A percentile compares a stretch with the other conserved stretches of the same genome.
These are phyloP conservation scores for Hyphantria cunea DNA, from an alignment of 1,140 invertebrate genomes.

Conservation along the genomic window DNA sequence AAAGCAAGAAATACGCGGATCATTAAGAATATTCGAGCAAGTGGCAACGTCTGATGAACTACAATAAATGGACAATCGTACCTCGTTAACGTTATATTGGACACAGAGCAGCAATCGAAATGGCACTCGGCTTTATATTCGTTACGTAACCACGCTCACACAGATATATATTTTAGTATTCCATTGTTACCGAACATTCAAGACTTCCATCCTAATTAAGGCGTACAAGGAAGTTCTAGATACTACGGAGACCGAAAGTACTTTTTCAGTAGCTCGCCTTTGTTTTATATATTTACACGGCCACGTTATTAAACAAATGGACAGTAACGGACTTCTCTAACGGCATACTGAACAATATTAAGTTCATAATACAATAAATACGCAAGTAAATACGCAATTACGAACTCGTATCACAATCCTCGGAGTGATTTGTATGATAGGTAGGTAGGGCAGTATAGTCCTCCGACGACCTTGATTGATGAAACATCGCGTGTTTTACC, in stretches of 20 bases:
- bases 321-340: no score
- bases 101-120: constrained; percentile 17
- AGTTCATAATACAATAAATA: no score
- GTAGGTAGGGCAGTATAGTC: constrained; percentile 22
- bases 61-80: constrained; percentile 25
- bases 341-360: no score
- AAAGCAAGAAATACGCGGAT: constrained; percentile 12
- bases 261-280: no score
- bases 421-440: constrained; percentile 35
- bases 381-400: constrained; percentile 12
- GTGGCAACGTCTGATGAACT: constrained; percentile 15
- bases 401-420: constrained; percentile 28
- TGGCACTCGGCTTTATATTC: constrained; percentile 6
- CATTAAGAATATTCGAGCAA: constrained; percentile 7
- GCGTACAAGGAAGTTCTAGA: no score
- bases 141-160: not conserved
- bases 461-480: constrained; percentile 25
- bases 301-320: no score
- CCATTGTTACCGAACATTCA: not conserved
- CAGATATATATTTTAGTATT: constrained; percentile 1
- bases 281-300: no score
- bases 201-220: no score
- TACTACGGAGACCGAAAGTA: no score
- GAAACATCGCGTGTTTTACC: constrained; percentile 29
- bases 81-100: constrained; percentile 23